Evolutionary conservation across 2,888 invertebrate species (phyloP).

Genomic region (Leucophenga montana): DNA sequence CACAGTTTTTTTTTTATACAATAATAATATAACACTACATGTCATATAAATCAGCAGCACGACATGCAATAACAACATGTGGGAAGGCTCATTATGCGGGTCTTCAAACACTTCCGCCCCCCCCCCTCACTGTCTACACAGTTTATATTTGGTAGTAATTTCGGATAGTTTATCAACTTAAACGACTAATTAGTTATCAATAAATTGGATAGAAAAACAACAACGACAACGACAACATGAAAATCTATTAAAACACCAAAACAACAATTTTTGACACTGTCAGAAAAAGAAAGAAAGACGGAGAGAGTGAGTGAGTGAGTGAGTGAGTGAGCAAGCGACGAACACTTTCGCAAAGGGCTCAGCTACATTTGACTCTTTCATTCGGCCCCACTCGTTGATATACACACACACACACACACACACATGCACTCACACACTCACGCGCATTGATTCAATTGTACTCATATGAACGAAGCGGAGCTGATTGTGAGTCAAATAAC

Average conservation of each 20-base stretch:
- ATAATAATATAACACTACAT: too few species aligned
- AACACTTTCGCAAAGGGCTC: background rate
- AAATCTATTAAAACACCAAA: slow-evolving; percentile 41
- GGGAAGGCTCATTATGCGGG: too few species aligned
- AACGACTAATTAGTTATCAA: slow-evolving; percentile 33
- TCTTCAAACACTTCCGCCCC: background rate
- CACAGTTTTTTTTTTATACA: too few species aligned
- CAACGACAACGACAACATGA: slow-evolving; percentile 38
- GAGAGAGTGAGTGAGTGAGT: too few species aligned
- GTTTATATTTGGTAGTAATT: too few species aligned
- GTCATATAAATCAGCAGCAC: too few species aligned
- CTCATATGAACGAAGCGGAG: background rate
- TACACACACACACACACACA: too few species aligned
- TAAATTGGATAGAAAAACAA: slow-evolving; percentile 30
- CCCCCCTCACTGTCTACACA: slow-evolving; percentile 12
- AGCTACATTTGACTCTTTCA: slow-evolving; percentile 1
- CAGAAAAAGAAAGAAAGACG: background rate
- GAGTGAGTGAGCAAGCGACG: too few species aligned
- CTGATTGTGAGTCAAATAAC: slow-evolving; percentile 13
- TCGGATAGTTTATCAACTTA: slow-evolving; percentile 24
- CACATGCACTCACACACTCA: too few species aligned
- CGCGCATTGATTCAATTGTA: background rate
- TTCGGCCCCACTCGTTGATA: too few species aligned
- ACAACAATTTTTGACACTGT: slow-evolving; percentile 17
- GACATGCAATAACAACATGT: too few species aligned